A percentile compares a stretch with the other conserved stretches of the same genome.
These are phyloP conservation scores for Ageneiosus marmoratus DNA, from an alignment of 2,113 vertebrate genomes.

Conservation along the genomic window DNA sequence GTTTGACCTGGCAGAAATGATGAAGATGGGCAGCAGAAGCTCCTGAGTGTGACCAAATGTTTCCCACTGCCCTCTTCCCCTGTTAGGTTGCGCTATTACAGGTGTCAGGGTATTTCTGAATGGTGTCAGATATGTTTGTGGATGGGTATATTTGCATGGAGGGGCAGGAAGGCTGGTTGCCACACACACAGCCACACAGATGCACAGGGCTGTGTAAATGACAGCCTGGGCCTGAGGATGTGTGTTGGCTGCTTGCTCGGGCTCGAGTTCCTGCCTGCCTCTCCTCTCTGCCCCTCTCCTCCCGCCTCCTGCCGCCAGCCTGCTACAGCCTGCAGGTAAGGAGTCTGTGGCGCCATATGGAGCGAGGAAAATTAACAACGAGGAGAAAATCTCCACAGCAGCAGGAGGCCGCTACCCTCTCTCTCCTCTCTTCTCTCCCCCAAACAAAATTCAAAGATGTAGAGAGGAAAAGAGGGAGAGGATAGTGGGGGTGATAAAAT, in stretches of 20 bases:
- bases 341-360: slow-evolving; percentile 99
- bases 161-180: slow-evolving; percentile 55
- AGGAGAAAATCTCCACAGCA: slow-evolving; percentile 97
- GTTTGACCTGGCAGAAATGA: slow-evolving; percentile 35
- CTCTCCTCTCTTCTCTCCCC: slow-evolving; percentile 69
- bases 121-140: slow-evolving; percentile 15
- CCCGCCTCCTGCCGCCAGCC: slow-evolving; percentile 75
- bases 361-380: slow-evolving; percentile 99
- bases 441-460: slow-evolving; percentile 93
- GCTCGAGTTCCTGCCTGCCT: slow-evolving; percentile 47
- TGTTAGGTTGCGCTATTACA: slow-evolving; percentile 2
- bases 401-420: slow-evolving; percentile 82
- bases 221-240: slow-evolving; percentile 97
- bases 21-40: slow-evolving; percentile 8
- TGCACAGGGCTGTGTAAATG: slow-evolving; percentile 94
- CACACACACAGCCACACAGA: slow-evolving; percentile 81
- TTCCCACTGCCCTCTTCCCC: neutral
- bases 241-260: slow-evolving; percentile 82
- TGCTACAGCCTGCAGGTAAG: slow-evolving; percentile 99
- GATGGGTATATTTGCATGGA: slow-evolving; percentile 24
- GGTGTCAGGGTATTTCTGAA: slow-evolving; percentile 28
- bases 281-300: slow-evolving; percentile 45
- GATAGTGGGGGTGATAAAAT: slow-evolving; percentile 89
- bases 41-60: slow-evolving; percentile 31
- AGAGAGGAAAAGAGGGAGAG: slow-evolving; percentile 75